Conservation (phyloP, 2,113 vertebrate species). For the Tetrax tetrax region DNA sequence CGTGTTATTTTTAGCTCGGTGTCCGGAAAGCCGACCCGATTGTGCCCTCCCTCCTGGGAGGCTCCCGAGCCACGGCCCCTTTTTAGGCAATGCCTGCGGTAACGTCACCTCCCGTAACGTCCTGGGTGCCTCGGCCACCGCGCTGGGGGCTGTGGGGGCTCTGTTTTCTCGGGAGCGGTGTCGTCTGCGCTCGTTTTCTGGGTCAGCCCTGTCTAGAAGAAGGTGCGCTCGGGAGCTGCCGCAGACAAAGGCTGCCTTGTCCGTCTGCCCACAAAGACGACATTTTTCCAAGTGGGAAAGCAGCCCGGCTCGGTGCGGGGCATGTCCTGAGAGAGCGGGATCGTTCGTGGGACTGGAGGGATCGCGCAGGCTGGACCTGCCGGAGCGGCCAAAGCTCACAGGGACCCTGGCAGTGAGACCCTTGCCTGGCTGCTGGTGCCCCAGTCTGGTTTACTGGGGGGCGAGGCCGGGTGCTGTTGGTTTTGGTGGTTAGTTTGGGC, state of each 20-base stretch:
- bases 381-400: not conserved
- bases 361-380: not conserved
- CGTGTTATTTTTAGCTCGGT: not conserved
- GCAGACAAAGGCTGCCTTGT: constrained; percentile 36
- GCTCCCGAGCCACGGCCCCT: not conserved
- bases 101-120: not conserved
- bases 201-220: not conserved
- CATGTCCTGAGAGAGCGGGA: not conserved
- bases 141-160: fast-evolving
- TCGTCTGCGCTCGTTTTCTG: not conserved
- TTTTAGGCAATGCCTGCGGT: constrained; percentile 43
- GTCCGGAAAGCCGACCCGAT: not conserved
- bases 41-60: not conserved
- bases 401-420: not conserved
- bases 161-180: not conserved
- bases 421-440: not conserved
- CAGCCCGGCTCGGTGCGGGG: not conserved
- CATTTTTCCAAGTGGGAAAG: not conserved
- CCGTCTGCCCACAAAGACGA: fast-evolving
- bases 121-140: fast-evolving
- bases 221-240: fast-evolving
- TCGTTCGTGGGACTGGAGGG: fast-evolving
- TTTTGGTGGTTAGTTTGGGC: not conserved
- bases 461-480: fast-evolving
- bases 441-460: not conserved